Conservation (phyloP, 2,113 vertebrate genomes). For the Myiopsitta monachus region DNA sequence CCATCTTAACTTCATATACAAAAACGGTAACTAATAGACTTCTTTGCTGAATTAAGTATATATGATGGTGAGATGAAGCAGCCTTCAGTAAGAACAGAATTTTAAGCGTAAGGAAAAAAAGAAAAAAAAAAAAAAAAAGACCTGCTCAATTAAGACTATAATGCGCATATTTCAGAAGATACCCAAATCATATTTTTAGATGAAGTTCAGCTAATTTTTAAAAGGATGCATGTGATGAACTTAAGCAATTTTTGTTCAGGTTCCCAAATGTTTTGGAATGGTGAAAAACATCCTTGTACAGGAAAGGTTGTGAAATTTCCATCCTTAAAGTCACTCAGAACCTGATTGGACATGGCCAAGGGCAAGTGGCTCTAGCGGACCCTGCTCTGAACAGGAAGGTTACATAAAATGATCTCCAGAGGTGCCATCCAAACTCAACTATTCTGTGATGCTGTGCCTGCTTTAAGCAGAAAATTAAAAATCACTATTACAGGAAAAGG, state of each 20-base stretch:
- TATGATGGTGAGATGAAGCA: not conserved
- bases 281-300: not conserved
- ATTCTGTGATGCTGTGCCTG: not conserved
- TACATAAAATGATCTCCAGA: not conserved
- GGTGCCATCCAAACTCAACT: not conserved
- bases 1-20: not conserved
- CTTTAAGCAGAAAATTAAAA: conserved; percentile 22
- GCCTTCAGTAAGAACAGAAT: not conserved
- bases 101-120: not conserved
- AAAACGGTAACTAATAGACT: not conserved
- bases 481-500: not conserved
- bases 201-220: not conserved
- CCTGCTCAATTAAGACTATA: not conserved
- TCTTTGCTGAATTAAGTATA: not conserved
- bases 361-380: accelerated
- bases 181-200: not conserved
- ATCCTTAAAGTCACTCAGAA: not conserved
- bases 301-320: not conserved
- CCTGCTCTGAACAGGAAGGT: not conserved
- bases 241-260: not conserved
- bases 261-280: not conserved
- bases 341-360: accelerated
- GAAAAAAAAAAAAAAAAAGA: not conserved
- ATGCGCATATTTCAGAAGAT: not conserved
- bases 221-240: not conserved